A percentile compares a stretch with the other conserved stretches of the same genome.
Conservation (phyloP, 2,888 invertebrate species). For the Caenorhabditis macrosperma region DNA sequence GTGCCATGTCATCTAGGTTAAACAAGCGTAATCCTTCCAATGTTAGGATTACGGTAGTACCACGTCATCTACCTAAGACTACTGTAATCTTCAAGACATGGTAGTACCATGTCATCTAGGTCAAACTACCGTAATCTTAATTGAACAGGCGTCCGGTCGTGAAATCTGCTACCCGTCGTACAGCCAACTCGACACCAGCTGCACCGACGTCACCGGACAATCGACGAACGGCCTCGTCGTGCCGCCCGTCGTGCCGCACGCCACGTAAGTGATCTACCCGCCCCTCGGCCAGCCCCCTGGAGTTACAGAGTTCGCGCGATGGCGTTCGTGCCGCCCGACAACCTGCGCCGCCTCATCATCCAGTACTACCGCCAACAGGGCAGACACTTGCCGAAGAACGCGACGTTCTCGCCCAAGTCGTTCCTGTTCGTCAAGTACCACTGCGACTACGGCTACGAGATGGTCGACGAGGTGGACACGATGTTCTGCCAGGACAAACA, state of each 20-base stretch:
- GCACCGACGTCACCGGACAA: constrained; percentile 75
- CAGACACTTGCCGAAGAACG: constrained; percentile 73
- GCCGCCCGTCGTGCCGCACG: constrained; percentile 77
- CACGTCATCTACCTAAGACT: too few species aligned
- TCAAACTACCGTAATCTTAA: too few species aligned
- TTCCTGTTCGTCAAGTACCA: constrained; percentile 80
- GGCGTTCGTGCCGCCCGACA: constrained; percentile 80
- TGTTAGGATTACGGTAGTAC: too few species aligned
- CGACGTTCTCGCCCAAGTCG: constrained; percentile 67
- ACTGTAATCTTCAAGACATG: too few species aligned
- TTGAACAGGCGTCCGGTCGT: constrained; percentile 66
- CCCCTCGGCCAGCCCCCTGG: not conserved
- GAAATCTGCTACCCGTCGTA: constrained; percentile 79
- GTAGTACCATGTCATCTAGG: too few species aligned
- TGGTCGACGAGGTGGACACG: constrained; percentile 79
- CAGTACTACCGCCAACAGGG: constrained; percentile 79
- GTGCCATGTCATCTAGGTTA: too few species aligned
- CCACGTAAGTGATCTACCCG: constrained; percentile 69
- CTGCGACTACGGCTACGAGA: constrained; percentile 79
- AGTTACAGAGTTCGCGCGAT: constrained; percentile 78
- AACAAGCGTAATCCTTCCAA: too few species aligned
- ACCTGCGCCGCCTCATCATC: constrained; percentile 76
- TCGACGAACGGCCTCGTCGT: constrained; percentile 71
- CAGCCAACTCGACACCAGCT: constrained; percentile 77
- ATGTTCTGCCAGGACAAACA: constrained; percentile 78